A percentile compares a stretch with the other conserved stretches of the same genome.
Evolutionary conservation across 2,888 invertebrate species (phyloP).

Genomic region (Cataglyphis albicans): DNA sequence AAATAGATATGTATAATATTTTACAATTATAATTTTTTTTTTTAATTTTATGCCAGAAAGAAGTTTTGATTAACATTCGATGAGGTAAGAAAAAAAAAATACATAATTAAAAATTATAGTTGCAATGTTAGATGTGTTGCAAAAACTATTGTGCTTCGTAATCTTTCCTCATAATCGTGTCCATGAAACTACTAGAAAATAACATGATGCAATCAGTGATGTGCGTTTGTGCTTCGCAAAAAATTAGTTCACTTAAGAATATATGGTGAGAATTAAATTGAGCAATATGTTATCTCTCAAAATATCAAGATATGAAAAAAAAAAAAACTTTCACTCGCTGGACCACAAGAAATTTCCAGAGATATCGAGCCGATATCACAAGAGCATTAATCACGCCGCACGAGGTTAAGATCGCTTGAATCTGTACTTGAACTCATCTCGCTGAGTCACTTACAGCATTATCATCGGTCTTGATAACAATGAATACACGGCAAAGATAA

Average conservation of each 20-base stretch:
- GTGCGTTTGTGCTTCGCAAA: neutral
- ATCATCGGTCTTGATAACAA: constrained; percentile 59
- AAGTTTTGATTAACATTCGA: neutral
- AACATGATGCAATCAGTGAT: neutral
- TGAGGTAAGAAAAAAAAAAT: neutral
- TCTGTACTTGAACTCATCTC: constrained; percentile 57
- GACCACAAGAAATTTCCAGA: neutral
- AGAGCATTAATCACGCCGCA: constrained; percentile 47
- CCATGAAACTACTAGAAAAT: neutral
- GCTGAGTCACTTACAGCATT: constrained; percentile 67
- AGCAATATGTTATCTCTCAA: neutral
- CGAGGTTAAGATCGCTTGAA: constrained; percentile 65
- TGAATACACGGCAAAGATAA: constrained; percentile 58
- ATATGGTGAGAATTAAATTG: neutral
- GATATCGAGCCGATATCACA: constrained; percentile 4
- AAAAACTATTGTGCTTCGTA: neutral
- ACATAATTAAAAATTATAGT: neutral
- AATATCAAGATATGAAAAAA: neutral
- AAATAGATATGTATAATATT: constrained; percentile 8
- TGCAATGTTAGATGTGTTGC: neutral
- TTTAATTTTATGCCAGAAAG: neutral
- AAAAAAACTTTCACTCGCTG: neutral
- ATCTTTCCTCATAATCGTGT: neutral
- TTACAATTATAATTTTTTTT: neutral
- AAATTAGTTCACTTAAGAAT: neutral